phyloP scores from a whole-genome alignment of 2,113 vertebrate genomes.

The cat (Felis catus) region F.catus_Fca126_mat1.0 CM031413.1:138589501-138590000 shows the following conservation, averaged over 20 bases:
- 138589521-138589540: not conserved
- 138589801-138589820: too few relatives aligned
- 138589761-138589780: too few relatives aligned
- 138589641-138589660: not conserved
- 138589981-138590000: not conserved
- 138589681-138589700: too few relatives aligned
- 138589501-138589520: not conserved
- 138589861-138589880: not conserved
- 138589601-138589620: not conserved
- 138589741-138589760: too few relatives aligned
- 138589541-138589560: not conserved
- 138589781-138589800: too few relatives aligned
- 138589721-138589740: too few relatives aligned
- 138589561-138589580: not conserved
- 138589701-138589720: too few relatives aligned
- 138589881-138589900: not conserved
- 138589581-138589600: not conserved
- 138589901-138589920: not conserved
- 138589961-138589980: not conserved
- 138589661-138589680: too few relatives aligned
- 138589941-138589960: not conserved
- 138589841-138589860: too few relatives aligned
- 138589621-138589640: not conserved
- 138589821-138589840: too few relatives aligned
- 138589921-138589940: not conserved